Evolutionary conservation across 2,113 vertebrate genomes (phyloP), one percentile per base, ranked within the genome.

Genomic region (Bettongia penicillata): DNA sequence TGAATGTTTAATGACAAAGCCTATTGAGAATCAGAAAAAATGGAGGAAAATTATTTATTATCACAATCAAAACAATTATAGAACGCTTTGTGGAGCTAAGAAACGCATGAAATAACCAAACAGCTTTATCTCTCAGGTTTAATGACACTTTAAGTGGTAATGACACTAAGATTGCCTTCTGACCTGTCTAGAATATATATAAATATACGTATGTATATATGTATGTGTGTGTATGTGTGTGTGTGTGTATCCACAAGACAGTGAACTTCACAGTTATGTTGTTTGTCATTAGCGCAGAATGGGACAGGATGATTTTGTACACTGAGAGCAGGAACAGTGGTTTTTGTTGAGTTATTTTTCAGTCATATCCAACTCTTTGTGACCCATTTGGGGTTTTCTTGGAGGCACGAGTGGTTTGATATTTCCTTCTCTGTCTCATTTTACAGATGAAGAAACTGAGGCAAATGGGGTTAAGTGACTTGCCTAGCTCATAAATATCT

Each of bases 101-200:
- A 51, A 7, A 11, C 43, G n/a, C 1, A 26, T 55, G 53, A 55
- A 55, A 26, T 55, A 55, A 55, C 25, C 25, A 14, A 50, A 89
- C 6, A 53, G 43, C 90, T 61, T 90, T 51, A 0, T 28, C 90
- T 3, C 25, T 11, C 53, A 48, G 51, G 89, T 52, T 28, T n/a
- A 11, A 77, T 19, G 3, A 1, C 4, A 48, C 48, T 22, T 57
- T 50, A 2, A 31, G 7, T 0, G 53, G 47, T 2, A 0, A n/a
- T 19, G 0, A 24, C 9, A 22, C 11, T 3, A 22, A 3, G 0
- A 2, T 31, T 1, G 1, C 26, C n/a, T 57, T 16, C 16, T 9
- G 26, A 57, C 0, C 5, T 1, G 61, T 2, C 8, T 1, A 51
- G 3, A 23, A 28, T 10, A 57, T 48, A 48, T 48, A 48, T 48